A percentile compares a stretch with the other conserved stretches of the same genome.
phyloP scores from a whole-genome alignment of 2,888 invertebrate species.

The Archips xylosteana region DNA sequence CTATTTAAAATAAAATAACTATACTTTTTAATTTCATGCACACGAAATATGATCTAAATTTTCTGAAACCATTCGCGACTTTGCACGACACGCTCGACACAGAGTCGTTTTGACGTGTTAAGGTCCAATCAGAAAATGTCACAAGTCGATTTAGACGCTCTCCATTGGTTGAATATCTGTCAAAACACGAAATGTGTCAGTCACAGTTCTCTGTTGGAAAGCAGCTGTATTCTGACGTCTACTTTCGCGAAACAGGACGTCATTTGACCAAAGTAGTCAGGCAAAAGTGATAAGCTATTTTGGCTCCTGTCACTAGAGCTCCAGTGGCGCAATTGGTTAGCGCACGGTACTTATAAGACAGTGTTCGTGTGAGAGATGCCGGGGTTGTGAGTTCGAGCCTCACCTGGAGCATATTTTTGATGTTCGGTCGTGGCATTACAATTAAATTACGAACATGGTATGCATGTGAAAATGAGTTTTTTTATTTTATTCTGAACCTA shows the following conservation, averaged over 20 bases:
- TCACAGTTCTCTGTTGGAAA: constrained; percentile 46
- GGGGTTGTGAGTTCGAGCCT: constrained; percentile 99
- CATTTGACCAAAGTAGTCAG: constrained; percentile 61
- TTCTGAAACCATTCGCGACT: constrained; percentile 12
- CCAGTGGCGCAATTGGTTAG: constrained; percentile 99
- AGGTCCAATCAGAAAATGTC: constrained; percentile 16
- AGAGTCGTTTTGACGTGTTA: constrained; percentile 29
- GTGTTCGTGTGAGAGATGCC: constrained; percentile 98
- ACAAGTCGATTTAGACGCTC: neutral
- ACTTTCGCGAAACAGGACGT: constrained; percentile 62
- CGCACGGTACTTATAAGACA: constrained; percentile 99
- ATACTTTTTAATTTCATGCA: constrained; percentile 26
- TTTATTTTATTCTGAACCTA: too few relatives aligned
- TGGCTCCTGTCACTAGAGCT: constrained; percentile 81
- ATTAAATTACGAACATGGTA: too few relatives aligned
- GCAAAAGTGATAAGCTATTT: constrained; percentile 58
- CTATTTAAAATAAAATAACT: constrained; percentile 15
- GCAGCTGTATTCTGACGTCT: constrained; percentile 61
- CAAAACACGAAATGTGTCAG: constrained; percentile 22
- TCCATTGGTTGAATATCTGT: constrained; percentile 28
- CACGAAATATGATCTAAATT: constrained; percentile 33
- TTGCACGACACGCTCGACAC: constrained; percentile 18
- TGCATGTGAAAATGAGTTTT: too few relatives aligned
- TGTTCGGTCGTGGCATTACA: too few relatives aligned
- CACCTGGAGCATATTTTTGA: constrained; percentile 95